Percentiles rank a stretch among this genome's conserved stretches.
Conservation (phyloP, 2,797 vertebrate genomes). For the Mormyrops boulengeri region DNA sequence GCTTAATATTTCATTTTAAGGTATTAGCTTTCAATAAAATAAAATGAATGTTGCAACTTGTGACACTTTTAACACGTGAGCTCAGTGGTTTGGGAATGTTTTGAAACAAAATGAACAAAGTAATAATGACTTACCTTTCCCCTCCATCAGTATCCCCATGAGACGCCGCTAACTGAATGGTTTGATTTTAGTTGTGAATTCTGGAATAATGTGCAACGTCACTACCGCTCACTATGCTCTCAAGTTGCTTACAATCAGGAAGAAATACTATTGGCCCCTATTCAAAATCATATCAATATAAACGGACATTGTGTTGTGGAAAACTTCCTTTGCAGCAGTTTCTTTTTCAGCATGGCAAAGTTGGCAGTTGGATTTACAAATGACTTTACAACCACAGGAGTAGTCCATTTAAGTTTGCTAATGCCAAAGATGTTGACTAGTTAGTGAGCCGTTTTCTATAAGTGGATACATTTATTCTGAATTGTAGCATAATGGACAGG, state of each 20-base stretch:
- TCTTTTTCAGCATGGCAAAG: background rate
- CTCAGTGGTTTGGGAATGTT: no score
- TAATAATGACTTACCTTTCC: background rate
- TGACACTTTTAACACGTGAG: no score
- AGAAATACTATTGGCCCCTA: no score
- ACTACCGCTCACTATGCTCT: background rate
- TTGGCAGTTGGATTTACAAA: background rate
- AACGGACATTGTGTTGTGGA: background rate
- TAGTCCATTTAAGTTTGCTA: background rate
- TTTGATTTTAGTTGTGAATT: background rate
- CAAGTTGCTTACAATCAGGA: background rate
- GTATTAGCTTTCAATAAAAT: background rate
- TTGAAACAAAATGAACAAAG: background rate
- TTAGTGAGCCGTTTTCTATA: background rate
- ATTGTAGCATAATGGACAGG: background rate
- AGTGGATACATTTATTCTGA: background rate
- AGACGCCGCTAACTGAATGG: background rate
- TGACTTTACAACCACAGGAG: background rate
- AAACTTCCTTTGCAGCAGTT: background rate
- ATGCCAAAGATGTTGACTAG: background rate
- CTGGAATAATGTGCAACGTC: background rate
- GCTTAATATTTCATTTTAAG: background rate
- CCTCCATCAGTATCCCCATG: background rate
- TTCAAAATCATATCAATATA: background rate
- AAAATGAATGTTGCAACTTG: no score